Evolutionary conservation across 2,113 vertebrate genomes (phyloP).

Genomic region (Gopherus flavomarginatus): DNA sequence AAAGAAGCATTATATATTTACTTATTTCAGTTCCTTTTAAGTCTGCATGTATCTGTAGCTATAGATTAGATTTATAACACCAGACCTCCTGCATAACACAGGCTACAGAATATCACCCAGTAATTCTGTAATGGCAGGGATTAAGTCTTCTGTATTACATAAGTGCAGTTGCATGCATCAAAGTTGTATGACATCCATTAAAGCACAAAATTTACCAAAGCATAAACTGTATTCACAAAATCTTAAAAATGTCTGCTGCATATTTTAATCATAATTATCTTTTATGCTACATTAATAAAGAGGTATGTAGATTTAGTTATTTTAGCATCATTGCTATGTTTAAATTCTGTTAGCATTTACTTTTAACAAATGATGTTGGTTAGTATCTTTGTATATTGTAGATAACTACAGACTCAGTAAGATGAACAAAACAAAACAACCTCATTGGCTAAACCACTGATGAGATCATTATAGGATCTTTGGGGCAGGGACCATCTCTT

Average conservation of each 20-base stretch:
- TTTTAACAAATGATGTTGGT: not conserved
- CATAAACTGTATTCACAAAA: not conserved
- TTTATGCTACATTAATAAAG: not conserved
- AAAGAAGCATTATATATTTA: conserved; percentile 20
- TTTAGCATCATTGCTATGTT: not conserved
- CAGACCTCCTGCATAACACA: not conserved
- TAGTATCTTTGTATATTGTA: not conserved
- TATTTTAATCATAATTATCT: not conserved
- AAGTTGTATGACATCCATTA: not conserved
- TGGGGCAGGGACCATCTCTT: not conserved
- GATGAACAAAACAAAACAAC: not conserved
- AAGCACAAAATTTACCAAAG: not conserved
- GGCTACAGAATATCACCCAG: not conserved
- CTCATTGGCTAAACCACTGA: not conserved
- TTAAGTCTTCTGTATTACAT: not conserved
- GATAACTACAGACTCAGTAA: not conserved
- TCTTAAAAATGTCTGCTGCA: not conserved
- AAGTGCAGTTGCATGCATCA: not conserved
- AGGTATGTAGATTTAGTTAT: not conserved
- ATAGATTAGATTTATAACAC: not conserved
- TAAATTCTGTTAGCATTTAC: not conserved
- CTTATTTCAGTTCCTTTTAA: conserved; percentile 36
- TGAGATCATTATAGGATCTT: not conserved
- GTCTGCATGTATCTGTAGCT: fast-evolving
- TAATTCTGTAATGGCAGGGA: not conserved